These are phyloP conservation scores for Nannoperca australis DNA, from an alignment of 2,797 vertebrate species.

Conservation along the genomic window DNA sequence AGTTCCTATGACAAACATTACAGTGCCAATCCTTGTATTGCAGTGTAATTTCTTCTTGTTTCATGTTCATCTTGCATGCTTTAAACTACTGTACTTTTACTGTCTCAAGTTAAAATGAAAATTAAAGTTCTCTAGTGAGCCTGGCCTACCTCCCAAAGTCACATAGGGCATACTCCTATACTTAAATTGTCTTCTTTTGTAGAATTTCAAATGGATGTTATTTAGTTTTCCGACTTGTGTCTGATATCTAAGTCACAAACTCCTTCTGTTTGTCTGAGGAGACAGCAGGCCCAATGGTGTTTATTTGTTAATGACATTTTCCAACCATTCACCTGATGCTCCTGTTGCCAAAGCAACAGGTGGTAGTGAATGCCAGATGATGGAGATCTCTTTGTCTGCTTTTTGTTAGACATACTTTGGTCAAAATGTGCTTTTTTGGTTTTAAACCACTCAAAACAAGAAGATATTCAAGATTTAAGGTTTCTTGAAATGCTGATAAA, in stretches of 20 bases:
- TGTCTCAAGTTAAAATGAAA: constrained; percentile 9
- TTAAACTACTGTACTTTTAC: constrained; percentile 10
- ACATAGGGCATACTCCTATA: constrained; percentile 16
- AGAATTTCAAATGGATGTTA: constrained; percentile 26
- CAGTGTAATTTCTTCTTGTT: not conserved
- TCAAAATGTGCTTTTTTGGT: constrained; percentile 15
- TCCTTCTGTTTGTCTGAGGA: constrained; percentile 34
- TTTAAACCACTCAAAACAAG: constrained; percentile 12
- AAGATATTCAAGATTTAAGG: not conserved
- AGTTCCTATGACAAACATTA: not conserved
- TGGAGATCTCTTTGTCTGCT: constrained; percentile 20
- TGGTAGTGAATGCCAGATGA: constrained; percentile 39
- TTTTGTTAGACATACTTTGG: constrained; percentile 28
- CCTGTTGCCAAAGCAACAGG: constrained; percentile 71
- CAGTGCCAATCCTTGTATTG: not conserved
- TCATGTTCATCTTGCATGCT: constrained; percentile 3
- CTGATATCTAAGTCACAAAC: constrained; percentile 8
- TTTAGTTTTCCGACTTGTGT: constrained; percentile 30
- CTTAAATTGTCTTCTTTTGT: constrained; percentile 19
- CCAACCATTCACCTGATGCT: constrained; percentile 48
- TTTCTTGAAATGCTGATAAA: not conserved
- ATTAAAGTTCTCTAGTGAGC: constrained; percentile 10
- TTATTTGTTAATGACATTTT: constrained; percentile 67
- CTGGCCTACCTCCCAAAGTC: constrained; percentile 13
- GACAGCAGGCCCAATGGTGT: constrained; percentile 36